Evolutionary conservation across 2,113 vertebrate species (phyloP).

Genomic region (Reinhardtius hippoglossoides): DNA sequence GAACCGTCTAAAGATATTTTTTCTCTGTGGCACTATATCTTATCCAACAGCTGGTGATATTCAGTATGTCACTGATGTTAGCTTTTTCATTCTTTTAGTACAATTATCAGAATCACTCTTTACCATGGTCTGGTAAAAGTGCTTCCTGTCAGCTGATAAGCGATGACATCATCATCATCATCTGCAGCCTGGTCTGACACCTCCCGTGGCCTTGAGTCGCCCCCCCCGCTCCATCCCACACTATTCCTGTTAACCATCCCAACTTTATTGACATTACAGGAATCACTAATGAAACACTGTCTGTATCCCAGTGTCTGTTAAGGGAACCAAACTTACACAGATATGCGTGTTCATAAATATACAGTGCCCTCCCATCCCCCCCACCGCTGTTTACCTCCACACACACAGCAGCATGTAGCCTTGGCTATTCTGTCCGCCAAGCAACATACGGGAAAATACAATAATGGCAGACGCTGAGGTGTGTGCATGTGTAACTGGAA

Average conservation of each 20-base stretch:
- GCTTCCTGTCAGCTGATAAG: slow-evolving; percentile 24
- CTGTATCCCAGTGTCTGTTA: slow-evolving; percentile 66
- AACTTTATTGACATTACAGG: slow-evolving; percentile 83
- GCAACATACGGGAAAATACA: slow-evolving; percentile 59
- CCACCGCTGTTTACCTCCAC: slow-evolving; percentile 10
- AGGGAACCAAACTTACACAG: slow-evolving; percentile 40
- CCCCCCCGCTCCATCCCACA: slow-evolving; percentile 59
- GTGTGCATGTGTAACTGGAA: slow-evolving; percentile 64
- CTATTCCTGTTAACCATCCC: slow-evolving; percentile 84
- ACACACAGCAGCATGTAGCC: slow-evolving; percentile 38
- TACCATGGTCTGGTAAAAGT: not conserved
- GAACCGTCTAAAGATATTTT: not conserved
- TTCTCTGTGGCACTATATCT: not conserved
- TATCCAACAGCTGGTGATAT: too few relatives aligned
- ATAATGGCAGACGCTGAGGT: slow-evolving; percentile 21
- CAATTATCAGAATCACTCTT: not conserved
- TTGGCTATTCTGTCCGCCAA: slow-evolving; percentile 37
- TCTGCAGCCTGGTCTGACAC: slow-evolving; percentile 27
- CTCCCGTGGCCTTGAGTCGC: slow-evolving; percentile 70
- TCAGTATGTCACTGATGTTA: too few relatives aligned
- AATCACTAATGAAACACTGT: slow-evolving; percentile 83
- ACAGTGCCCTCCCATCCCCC: slow-evolving; percentile 36
- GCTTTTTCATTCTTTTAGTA: not conserved
- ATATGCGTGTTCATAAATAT: slow-evolving; percentile 46
- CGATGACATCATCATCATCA: slow-evolving; percentile 49